These are phyloP conservation scores for Anabacerthia variegaticeps DNA, from an alignment of 2,797 vertebrate species.

Conservation along the genomic window DNA sequence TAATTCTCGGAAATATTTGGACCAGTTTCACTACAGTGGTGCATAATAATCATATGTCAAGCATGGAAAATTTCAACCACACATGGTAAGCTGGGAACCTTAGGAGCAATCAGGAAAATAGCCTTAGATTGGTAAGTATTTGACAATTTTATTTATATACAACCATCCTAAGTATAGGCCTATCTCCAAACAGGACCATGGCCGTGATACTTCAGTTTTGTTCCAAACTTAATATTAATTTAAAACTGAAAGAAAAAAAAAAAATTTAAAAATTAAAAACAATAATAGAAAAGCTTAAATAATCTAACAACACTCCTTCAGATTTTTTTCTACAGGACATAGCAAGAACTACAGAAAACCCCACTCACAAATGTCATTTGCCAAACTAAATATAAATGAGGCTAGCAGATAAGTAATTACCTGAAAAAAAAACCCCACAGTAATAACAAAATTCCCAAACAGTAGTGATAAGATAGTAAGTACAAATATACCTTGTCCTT, in stretches of 20 bases:
- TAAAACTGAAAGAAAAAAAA: background rate
- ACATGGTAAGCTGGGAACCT: background rate
- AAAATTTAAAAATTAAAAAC: background rate
- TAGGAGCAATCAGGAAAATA: background rate
- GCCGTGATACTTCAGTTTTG: background rate
- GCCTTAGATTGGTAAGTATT: background rate
- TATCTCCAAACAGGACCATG: background rate
- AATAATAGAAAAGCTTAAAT: background rate
- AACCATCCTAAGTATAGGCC: background rate
- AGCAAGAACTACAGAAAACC: background rate
- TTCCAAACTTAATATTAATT: background rate
- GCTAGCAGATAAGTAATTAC: background rate
- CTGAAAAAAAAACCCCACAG: background rate
- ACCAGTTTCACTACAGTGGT: background rate
- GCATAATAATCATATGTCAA: background rate
- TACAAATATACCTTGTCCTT: conserved; percentile 86
- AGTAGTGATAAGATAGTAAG: background rate
- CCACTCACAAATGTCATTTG: background rate
- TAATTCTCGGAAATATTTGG: background rate
- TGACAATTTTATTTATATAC: background rate
- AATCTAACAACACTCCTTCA: background rate
- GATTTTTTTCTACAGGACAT: background rate
- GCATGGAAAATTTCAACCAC: background rate
- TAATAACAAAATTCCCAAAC: background rate
- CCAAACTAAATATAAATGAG: background rate